Evolutionary conservation across 2,113 vertebrate species (phyloP), one percentile per base, ranked within the genome.

Genomic region (Gambusia holbrooki): DNA sequence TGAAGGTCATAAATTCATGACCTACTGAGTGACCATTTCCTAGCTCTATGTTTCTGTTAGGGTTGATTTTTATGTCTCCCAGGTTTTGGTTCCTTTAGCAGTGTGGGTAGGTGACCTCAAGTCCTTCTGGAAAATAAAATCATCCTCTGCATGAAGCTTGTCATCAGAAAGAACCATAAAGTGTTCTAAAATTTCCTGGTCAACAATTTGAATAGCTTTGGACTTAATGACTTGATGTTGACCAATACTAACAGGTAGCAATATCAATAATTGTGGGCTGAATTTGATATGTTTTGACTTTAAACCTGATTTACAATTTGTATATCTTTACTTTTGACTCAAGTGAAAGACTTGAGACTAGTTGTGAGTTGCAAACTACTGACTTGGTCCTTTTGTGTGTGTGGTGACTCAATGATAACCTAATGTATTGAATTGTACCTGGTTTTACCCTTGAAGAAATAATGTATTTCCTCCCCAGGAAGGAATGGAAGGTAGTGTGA

Each of bases 401-500:
- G 42, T 45, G 42, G 14, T 45, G 13, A 17, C 42, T 45, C 15
- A 15, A 15, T 15, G 42, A 45, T 45, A 45, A 45, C 17, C 42
- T 15, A 45, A 45, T 45, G 42, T 45, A 48, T 48, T 48, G 3
- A 48, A 17, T 15, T 48, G 45, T 17, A 15, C 60, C 25, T 10
- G 66, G 54, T 74, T 54, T 77, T 65, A 64, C 71, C 70, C 66
- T 0, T 58, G 19, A 22, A 25, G 7, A 10, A 9, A 58, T 58
- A 6, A 58, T 32, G 33, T 72, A 62, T 77, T 77, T 82, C 69
- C 51, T 70, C 2, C 3, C 0, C 73, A 92, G 1, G 94, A 81
- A 61, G 95, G 94, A 40, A 65, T 80, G 30, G 71, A 92, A n/a
- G 96, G 94, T 37, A 97, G 96, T 33, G 68, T 93, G 69, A 93